A percentile compares a stretch with the other conserved stretches of the same genome.
Conservation (phyloP, 2,113 vertebrate species). For the Psittacus erithacus region DNA sequence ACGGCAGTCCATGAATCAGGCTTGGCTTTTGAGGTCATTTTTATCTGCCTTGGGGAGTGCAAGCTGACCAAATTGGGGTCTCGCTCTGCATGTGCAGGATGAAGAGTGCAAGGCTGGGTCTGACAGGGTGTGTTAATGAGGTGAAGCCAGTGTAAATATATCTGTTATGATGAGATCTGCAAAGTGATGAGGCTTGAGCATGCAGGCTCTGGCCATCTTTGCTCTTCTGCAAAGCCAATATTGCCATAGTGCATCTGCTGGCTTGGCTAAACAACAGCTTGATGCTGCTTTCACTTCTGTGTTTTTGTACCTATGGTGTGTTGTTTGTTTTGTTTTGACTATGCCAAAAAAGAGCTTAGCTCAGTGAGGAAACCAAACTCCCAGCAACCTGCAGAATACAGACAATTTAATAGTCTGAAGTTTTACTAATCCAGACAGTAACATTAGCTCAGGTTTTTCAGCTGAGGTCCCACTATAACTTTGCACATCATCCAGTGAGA, state of each 20-base stretch:
- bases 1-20: neutral
- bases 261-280: neutral
- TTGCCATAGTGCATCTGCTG: neutral
- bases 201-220: neutral
- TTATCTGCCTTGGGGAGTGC: neutral
- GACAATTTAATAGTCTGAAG: neutral
- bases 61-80: neutral
- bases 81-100: neutral
- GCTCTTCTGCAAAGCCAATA: neutral
- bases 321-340: neutral
- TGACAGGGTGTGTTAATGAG: conserved; percentile 16
- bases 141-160: conserved; percentile 6
- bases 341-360: neutral
- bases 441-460: conserved; percentile 44
- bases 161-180: conserved; percentile 7
- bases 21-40: neutral
- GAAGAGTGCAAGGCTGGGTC: neutral
- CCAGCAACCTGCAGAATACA: conserved; percentile 32
- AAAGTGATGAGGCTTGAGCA: neutral
- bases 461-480: neutral
- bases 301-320: neutral
- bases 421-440: conserved; percentile 59
- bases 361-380: conserved; percentile 27
- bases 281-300: neutral
- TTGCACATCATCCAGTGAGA: conserved; percentile 31